Base-by-base conservation (phyloP, 2,113 vertebrate genomes). In the Corapipo altera region DNA sequence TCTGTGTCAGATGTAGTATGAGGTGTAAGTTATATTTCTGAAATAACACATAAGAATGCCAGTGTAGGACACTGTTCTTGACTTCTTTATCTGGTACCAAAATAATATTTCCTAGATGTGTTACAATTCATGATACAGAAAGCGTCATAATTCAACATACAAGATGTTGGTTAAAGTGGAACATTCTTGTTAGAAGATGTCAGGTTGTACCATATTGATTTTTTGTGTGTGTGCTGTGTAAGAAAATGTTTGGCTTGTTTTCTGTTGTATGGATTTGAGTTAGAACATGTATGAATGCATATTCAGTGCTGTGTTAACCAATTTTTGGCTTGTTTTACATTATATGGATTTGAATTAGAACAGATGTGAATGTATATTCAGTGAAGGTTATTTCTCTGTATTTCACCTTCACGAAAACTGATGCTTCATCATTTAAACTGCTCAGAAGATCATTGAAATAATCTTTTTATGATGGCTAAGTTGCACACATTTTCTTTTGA, bases 11-110 rank as follows among this genome's bases (percentile, higher is more conserved):
- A 77, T 44, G 67, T 24, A 73, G n/a, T 10, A 14, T 11, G 21
- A 46, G 21, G 44, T 43, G 15, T 28, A 74, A 67, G 30, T 35
- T 74, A 16, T 37, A 46, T 22, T 78, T 89, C 64, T 85, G 58
- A 80, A 88, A 82, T 59, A 91, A 49, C 20, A 41, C 37, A 26
- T 23, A 85, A 37, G n/a, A 70, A 66, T 80, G 59, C 22, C 70
- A 39, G 44, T 27, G 54, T 85, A 73, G 71, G 52, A 93, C 30
- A 41, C 39, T 41, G 32, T 78, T 90, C 77, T 92, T 73, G 54
- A 92, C 37, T 57, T 84, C 75, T 95, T 89, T 85, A 58, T 93
- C 58, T 87, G 43, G 33, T 82, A 74, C 70, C 89, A 86, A 90
- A 95, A 54, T 92, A 93, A 66, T 85, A 54, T 70, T 83, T 64